Percentiles rank a stretch among this genome's conserved stretches.
phyloP scores from a whole-genome alignment of 1,140 invertebrate species.

The Micrasema longulum region DNA sequence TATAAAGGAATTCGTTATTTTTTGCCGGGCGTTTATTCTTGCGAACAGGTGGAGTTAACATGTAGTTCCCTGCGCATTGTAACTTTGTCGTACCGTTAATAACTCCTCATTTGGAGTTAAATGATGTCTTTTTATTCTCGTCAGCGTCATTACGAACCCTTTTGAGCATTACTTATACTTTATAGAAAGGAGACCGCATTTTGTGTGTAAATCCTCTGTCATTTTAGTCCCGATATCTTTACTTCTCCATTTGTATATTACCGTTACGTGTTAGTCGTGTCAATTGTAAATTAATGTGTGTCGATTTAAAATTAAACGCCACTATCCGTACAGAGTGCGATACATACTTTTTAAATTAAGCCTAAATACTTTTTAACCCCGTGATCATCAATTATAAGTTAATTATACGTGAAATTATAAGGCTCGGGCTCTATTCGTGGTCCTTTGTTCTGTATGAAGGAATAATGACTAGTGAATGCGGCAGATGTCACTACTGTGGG shows the following conservation, averaged over 20 bases:
- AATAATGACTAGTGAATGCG: constrained; percentile 35
- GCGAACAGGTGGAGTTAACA: neutral
- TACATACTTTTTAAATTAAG: constrained; percentile 16
- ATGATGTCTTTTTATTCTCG: too few relatives aligned
- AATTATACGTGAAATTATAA: constrained; percentile 32
- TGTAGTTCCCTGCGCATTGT: too few relatives aligned
- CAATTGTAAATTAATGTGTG: constrained; percentile 5
- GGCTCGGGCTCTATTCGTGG: constrained; percentile 11
- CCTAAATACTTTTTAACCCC: constrained; percentile 22
- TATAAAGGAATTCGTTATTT: neutral
- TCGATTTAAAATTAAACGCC: constrained; percentile 24
- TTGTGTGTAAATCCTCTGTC: neutral
- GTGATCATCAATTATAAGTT: constrained; percentile 37
- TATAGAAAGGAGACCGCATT: too few relatives aligned
- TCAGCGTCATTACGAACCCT: too few relatives aligned
- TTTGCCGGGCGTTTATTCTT: neutral
- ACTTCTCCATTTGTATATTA: constrained; percentile 2
- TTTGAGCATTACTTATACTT: too few relatives aligned
- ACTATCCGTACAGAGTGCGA: constrained; percentile 9
- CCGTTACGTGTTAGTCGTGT: neutral
- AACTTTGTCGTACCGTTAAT: too few relatives aligned
- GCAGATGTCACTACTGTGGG: constrained; percentile 38
- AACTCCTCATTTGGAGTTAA: too few relatives aligned
- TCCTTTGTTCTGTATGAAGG: constrained; percentile 41
- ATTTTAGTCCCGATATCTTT: neutral